phyloP scores from a whole-genome alignment of 2,113 vertebrate genomes.

The Gobio gobio region DNA sequence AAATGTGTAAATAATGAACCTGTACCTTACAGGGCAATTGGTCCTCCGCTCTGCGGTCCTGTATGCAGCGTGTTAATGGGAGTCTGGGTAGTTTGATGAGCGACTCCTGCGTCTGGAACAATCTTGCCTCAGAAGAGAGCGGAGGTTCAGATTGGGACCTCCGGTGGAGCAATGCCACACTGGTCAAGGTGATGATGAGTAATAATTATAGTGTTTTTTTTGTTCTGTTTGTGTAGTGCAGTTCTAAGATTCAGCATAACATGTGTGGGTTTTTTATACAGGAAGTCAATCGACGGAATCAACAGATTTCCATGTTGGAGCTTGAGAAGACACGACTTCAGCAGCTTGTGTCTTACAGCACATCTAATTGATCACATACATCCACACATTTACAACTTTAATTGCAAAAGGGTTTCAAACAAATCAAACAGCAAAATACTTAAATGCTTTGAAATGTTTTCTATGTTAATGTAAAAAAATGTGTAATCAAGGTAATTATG shows the following conservation, averaged over 20 bases:
- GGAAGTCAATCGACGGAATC: conserved; percentile 70
- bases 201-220: not conserved
- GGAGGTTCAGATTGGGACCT: conserved; percentile 68
- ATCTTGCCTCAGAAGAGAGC: conserved; percentile 48
- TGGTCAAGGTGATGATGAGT: conserved; percentile 65
- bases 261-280: conserved; percentile 51
- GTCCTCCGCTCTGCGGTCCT: conserved; percentile 66
- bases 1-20: not conserved
- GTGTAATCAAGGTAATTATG: too few relatives aligned
- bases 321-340: conserved; percentile 68
- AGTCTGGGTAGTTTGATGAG: conserved; percentile 73
- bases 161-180: conserved; percentile 71
- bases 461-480: too few relatives aligned
- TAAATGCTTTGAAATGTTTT: not conserved
- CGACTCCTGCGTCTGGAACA: conserved; percentile 62
- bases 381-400: not conserved
- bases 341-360: conserved; percentile 60
- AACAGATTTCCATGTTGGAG: conserved; percentile 70
- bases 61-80: conserved; percentile 71
- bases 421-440: not conserved
- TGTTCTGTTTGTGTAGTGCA: not conserved
- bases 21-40: conserved; percentile 52
- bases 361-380: conserved; percentile 22
- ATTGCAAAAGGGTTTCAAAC: not conserved
- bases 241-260: not conserved